Percentiles rank a stretch among this genome's conserved stretches.
Conservation (phyloP, 2,888 invertebrate genomes). For the Drosophila siamana region DNA sequence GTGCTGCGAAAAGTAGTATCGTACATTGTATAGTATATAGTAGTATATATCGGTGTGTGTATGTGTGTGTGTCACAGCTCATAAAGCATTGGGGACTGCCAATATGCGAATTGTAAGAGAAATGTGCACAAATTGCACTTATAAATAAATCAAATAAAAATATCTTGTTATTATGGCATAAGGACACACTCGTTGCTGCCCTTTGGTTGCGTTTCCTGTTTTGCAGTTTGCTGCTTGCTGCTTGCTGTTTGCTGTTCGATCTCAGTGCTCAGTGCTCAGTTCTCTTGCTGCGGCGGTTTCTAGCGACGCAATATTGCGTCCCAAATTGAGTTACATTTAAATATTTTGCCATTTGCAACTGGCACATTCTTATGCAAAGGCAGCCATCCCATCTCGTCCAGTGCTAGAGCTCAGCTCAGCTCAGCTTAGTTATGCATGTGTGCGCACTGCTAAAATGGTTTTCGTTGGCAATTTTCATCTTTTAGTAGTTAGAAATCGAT, state of each 20-base stretch:
- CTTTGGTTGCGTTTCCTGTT: neutral
- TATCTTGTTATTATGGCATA: conserved; percentile 63
- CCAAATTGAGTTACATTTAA: conserved; percentile 76
- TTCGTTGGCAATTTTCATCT: conserved; percentile 44
- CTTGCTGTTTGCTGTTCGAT: conserved; percentile 3
- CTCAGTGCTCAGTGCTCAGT: neutral
- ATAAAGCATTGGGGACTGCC: conserved; percentile 48
- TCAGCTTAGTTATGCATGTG: conserved; percentile 41
- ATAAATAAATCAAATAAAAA: conserved; percentile 80
- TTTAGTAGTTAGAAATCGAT: conserved; percentile 33
- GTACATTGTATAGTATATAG: neutral
- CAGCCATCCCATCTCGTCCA: conserved; percentile 3
- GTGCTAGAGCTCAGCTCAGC: conserved; percentile 8
- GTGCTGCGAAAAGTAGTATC: neutral
- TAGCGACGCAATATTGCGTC: conserved; percentile 62
- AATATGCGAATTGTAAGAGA: conserved; percentile 61
- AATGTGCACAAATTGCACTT: conserved; percentile 80
- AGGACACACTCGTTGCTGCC: conserved; percentile 39
- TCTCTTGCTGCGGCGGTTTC: conserved; percentile 51
- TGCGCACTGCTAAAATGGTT: conserved; percentile 35
- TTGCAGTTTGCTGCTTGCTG: conserved; percentile 2
- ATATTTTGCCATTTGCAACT: conserved; percentile 68
- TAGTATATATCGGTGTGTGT: no score
- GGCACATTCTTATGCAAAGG: conserved; percentile 22
- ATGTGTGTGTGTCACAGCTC: conserved; percentile 27